These are phyloP conservation scores for Phoenoteleia sp. DNA, from an alignment of 2,888 invertebrate genomes.

Conservation along the genomic window DNA sequence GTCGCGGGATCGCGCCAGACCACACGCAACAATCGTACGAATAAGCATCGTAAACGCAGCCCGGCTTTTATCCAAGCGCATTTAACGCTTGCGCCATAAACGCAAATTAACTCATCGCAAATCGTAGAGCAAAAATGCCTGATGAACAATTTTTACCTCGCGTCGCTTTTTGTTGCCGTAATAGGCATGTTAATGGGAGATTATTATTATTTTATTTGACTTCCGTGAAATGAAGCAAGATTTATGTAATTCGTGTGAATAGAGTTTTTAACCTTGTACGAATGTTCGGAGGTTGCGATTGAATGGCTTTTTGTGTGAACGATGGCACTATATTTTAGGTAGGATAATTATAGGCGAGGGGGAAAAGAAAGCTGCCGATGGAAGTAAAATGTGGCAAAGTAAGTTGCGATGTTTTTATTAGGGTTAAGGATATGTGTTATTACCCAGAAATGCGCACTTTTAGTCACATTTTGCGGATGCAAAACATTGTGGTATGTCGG, in stretches of 20 bases:
- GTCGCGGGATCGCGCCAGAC: conserved; percentile 30
- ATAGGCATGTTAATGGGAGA: conserved; percentile 6
- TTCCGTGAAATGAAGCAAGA: conserved; percentile 13
- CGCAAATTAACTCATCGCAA: conserved; percentile 51
- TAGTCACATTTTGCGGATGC: too few relatives aligned
- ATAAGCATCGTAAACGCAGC: conserved; percentile 35
- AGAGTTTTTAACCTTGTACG: conserved; percentile 12
- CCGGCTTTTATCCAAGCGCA: conserved; percentile 19
- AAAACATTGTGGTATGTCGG: too few relatives aligned
- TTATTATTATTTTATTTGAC: conserved; percentile 22
- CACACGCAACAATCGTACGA: conserved; percentile 54
- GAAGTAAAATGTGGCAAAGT: not conserved
- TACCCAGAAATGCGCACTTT: not conserved
- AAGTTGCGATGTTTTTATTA: not conserved
- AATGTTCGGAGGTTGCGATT: not conserved
- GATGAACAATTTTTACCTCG: conserved; percentile 12
- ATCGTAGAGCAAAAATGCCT: not conserved
- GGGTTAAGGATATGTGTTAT: not conserved
- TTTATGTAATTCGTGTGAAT: conserved; percentile 17
- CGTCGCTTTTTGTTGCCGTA: not conserved
- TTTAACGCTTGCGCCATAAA: conserved; percentile 32
- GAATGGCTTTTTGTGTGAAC: conserved; percentile 16
- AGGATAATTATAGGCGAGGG: conserved; percentile 19
- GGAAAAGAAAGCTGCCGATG: conserved; percentile 1
- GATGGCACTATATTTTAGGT: conserved; percentile 3